A percentile compares a stretch with the other conserved stretches of the same genome.
phyloP scores from a whole-genome alignment of 2,888 invertebrate genomes.

The Dascillus cervinus region DNA sequence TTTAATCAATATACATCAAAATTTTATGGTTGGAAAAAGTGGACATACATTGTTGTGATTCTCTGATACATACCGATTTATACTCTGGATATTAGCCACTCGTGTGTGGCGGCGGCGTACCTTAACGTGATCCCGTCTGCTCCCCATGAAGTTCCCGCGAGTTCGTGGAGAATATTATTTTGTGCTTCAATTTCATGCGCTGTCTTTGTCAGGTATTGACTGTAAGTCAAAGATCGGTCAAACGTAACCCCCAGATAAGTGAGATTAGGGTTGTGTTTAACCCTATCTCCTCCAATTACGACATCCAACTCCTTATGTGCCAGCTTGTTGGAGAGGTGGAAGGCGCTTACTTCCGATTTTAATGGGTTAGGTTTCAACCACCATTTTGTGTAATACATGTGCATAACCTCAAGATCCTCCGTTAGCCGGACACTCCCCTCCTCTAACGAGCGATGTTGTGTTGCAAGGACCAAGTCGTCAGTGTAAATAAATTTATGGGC shows the following conservation, averaged over 20 bases:
- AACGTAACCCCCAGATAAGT: conserved; percentile 1
- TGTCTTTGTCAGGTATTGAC: conserved; percentile 1
- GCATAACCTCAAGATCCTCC: too few species aligned
- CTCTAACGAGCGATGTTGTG: too few species aligned
- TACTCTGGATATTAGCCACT: too few species aligned
- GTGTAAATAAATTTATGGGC: too few species aligned
- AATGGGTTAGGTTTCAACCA: too few species aligned
- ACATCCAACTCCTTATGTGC: background rate
- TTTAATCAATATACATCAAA: too few species aligned
- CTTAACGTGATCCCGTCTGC: background rate
- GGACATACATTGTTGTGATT: too few species aligned
- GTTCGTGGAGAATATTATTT: conserved; percentile 2
- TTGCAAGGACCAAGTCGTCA: too few species aligned
- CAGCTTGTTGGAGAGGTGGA: background rate
- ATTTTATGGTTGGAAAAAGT: too few species aligned
- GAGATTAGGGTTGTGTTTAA: background rate
- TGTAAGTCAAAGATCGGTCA: background rate
- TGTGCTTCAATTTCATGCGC: background rate
- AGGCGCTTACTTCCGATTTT: background rate
- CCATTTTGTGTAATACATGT: too few species aligned
- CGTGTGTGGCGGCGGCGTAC: background rate
- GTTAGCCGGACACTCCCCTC: too few species aligned
- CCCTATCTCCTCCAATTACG: background rate
- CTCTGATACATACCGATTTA: too few species aligned
- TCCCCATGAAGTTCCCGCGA: background rate